phyloP scores from a whole-genome alignment of 1,140 invertebrate species.

The Leucophenga varia region DNA sequence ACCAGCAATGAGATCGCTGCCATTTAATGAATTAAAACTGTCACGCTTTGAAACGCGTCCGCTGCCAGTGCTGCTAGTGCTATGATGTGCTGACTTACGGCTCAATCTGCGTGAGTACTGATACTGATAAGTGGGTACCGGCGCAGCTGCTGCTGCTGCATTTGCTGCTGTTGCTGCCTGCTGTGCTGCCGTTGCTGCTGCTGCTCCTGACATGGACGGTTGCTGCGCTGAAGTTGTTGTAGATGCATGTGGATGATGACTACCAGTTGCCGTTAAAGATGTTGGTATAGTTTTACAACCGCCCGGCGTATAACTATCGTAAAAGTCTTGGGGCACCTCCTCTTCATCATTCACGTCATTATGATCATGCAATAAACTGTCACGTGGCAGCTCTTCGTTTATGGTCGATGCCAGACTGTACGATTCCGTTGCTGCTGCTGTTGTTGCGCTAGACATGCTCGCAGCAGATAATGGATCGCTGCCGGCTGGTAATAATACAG shows the following conservation, averaged over 20 bases:
- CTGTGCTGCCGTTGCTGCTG: background rate
- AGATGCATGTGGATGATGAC: background rate
- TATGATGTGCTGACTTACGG: constrained; percentile 43
- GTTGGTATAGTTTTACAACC: constrained; percentile 31
- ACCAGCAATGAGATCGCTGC: constrained; percentile 49
- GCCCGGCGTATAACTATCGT: constrained; percentile 45
- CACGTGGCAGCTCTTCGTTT: constrained; percentile 10
- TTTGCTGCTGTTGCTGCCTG: background rate
- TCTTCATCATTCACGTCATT: constrained; percentile 39
- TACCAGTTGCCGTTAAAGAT: too few relatives aligned
- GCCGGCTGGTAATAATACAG: constrained; percentile 30
- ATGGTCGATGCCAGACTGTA: constrained; percentile 39
- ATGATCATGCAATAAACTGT: too few relatives aligned
- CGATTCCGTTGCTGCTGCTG: constrained; percentile 19
- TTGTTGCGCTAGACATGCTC: constrained; percentile 30
- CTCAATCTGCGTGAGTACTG: constrained; percentile 47
- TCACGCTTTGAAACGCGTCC: constrained; percentile 38
- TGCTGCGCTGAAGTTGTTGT: background rate
- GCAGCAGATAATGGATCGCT: constrained; percentile 39
- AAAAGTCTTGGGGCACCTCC: constrained; percentile 47
- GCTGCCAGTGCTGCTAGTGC: constrained; percentile 1
- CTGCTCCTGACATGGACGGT: background rate
- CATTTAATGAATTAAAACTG: constrained; percentile 49
- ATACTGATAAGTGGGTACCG: constrained; percentile 43
- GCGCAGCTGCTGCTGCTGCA: constrained; percentile 7